Percentiles rank a stretch among this genome's conserved stretches.
Evolutionary conservation across 2,113 vertebrate species (phyloP).

Genomic region (Zosterops borbonicus): DNA sequence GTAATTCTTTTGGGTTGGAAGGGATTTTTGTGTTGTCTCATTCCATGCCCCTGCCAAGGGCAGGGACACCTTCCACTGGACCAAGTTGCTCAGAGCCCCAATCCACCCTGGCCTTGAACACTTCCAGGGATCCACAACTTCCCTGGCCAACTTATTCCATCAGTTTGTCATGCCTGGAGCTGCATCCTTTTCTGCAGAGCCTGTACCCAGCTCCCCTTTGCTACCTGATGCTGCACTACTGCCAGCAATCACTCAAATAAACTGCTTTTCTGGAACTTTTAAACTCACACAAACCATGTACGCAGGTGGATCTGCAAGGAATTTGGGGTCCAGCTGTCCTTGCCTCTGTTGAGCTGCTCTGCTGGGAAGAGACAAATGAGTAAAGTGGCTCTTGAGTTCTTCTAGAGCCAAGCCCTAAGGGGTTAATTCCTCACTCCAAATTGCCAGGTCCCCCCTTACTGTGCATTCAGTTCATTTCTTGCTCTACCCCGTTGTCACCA

Average conservation of each 20-base stretch:
- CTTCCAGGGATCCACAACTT: background rate
- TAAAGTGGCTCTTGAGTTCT: background rate
- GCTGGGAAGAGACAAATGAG: background rate
- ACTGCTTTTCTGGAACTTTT: background rate
- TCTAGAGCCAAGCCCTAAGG: background rate
- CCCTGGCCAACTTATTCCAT: background rate
- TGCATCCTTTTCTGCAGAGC: background rate
- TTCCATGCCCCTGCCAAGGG: accelerated
- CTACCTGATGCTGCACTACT: accelerated
- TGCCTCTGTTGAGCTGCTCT: background rate
- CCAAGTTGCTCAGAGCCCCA: background rate
- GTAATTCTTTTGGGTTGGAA: background rate
- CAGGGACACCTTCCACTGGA: background rate
- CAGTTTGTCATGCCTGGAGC: background rate
- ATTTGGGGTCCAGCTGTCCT: background rate
- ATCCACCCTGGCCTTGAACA: background rate
- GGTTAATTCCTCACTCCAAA: background rate
- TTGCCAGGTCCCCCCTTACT: background rate
- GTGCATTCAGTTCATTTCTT: background rate
- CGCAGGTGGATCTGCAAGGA: background rate
- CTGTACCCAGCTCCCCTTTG: background rate
- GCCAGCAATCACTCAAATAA: background rate
- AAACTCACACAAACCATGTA: background rate
- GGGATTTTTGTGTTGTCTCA: background rate
- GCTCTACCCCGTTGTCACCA: background rate